Evolutionary conservation across 2,888 invertebrate genomes (phyloP).

Genomic region (Morinoia aosen): DNA sequence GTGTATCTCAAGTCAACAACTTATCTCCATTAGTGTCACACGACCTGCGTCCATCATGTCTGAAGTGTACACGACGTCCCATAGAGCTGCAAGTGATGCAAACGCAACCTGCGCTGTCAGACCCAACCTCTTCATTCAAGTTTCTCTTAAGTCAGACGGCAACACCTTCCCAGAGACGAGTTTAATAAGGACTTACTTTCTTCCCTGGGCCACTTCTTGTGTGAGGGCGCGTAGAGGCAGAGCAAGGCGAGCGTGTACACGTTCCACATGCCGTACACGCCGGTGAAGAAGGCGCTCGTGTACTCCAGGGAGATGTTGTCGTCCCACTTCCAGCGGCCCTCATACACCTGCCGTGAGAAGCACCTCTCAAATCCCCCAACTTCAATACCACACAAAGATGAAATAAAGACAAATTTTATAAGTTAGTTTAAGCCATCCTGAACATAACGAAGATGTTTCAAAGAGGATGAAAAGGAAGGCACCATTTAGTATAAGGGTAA

Average conservation of each 20-base stretch:
- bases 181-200: constrained; percentile 71
- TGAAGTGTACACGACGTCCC: background rate
- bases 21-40: background rate
- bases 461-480: too few relatives aligned
- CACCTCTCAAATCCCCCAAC: background rate
- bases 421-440: too few relatives aligned
- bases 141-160: background rate
- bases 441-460: too few relatives aligned
- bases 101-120: background rate
- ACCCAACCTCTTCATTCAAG: background rate
- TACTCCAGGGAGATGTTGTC: constrained; percentile 78
- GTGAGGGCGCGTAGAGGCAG: constrained; percentile 96
- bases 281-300: constrained; percentile 97
- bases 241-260: constrained; percentile 95
- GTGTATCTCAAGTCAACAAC: background rate
- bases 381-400: too few relatives aligned
- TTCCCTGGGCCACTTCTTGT: constrained; percentile 89
- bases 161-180: background rate
- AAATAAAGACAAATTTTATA: too few relatives aligned
- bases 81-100: background rate
- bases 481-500: too few relatives aligned
- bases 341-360: background rate
- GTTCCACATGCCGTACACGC: constrained; percentile 99
- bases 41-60: background rate
- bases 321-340: constrained; percentile 53